phyloP scores from a whole-genome alignment of 2,113 vertebrate genomes.

The Mormoops blainvillei region DNA sequence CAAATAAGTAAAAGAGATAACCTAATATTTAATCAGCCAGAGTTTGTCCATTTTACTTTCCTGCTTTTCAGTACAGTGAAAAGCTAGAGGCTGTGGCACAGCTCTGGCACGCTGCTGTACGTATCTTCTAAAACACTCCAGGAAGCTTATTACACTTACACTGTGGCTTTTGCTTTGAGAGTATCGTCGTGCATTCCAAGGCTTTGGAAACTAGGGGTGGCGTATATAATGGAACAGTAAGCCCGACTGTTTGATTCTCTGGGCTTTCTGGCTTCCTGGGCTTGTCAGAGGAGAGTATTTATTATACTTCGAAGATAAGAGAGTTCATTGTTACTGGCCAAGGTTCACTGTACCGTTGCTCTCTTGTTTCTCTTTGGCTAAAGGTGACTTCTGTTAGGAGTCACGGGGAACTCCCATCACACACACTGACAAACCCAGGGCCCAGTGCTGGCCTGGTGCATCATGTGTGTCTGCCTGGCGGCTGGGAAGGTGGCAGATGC shows the following conservation, averaged over 20 bases:
- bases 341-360: neutral
- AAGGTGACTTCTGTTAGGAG: neutral
- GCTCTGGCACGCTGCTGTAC: neutral
- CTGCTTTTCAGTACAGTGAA: neutral
- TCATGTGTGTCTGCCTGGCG: neutral
- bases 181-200: neutral
- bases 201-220: neutral
- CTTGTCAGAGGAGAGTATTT: neutral
- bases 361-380: neutral
- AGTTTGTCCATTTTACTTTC: neutral
- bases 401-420: neutral
- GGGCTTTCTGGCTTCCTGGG: neutral
- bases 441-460: fast-evolving
- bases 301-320: neutral
- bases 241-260: neutral
- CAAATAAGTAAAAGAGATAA: neutral
- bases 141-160: neutral
- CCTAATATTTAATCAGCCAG: neutral
- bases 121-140: neutral
- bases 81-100: neutral
- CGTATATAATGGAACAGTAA: neutral
- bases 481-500: neutral
- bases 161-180: neutral
- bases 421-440: neutral
- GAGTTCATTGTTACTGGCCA: neutral